Conservation (phyloP, 2,888 invertebrate species). For the Rugalucina vietnamica region DNA sequence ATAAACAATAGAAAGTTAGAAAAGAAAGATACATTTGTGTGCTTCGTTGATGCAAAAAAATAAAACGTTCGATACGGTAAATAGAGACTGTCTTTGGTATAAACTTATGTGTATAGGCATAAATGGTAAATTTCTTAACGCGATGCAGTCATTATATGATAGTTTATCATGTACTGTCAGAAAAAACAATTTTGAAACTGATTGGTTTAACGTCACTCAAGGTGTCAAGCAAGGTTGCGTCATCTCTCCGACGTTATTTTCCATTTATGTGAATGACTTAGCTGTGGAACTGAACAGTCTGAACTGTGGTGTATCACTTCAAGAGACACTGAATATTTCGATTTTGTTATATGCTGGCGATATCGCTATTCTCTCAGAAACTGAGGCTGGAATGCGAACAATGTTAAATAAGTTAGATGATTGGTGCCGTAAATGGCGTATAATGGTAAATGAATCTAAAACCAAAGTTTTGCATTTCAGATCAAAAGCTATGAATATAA, state of each 20-base stretch:
- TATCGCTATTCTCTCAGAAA: slow-evolving; percentile 32
- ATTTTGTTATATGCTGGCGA: slow-evolving; percentile 43
- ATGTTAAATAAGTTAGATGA: slow-evolving; percentile 19
- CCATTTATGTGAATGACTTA: slow-evolving; percentile 41
- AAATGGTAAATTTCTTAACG: slow-evolving; percentile 34
- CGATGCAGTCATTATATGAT: slow-evolving; percentile 35
- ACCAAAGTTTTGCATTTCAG: slow-evolving; percentile 38
- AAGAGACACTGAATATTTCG: background rate
- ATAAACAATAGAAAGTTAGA: slow-evolving; percentile 22
- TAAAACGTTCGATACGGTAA: slow-evolving; percentile 44
- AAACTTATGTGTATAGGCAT: slow-evolving; percentile 17
- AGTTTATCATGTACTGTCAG: slow-evolving; percentile 4
- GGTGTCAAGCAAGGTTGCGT: slow-evolving; percentile 48
- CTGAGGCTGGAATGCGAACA: slow-evolving; percentile 17
- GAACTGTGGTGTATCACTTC: slow-evolving; percentile 18
- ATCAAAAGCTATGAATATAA: background rate
- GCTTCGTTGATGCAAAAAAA: slow-evolving; percentile 32
- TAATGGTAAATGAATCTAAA: slow-evolving; percentile 27
- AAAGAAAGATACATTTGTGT: slow-evolving; percentile 22
- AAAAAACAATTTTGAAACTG: slow-evolving; percentile 18
- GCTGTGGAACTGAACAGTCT: slow-evolving; percentile 14
- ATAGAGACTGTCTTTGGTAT: slow-evolving; percentile 31
- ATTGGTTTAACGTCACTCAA: slow-evolving; percentile 17
- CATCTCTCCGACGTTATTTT: slow-evolving; percentile 33
- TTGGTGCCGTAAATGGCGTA: slow-evolving; percentile 35